Evolutionary conservation across 2,888 invertebrate species (phyloP), one percentile per base, ranked within the genome.

Genomic region (Xylota segnis): DNA sequence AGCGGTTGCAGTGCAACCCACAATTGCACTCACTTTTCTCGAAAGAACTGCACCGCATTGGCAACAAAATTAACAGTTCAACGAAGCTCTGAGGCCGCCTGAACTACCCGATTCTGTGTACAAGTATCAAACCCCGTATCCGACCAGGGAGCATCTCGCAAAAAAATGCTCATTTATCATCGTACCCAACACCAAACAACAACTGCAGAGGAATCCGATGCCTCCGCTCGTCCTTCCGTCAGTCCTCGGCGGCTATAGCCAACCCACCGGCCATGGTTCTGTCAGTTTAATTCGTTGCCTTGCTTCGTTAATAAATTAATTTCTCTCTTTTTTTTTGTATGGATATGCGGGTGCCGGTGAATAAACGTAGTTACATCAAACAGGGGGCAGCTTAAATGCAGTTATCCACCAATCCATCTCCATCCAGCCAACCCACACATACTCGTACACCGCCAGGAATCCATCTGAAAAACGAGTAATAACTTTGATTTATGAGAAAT

Each of bases 231-330:
- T 23, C n/a, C 50, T 23, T n/a, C 16, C 59, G 9, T n/a, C 34
- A 7, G n/a, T n/a, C n/a, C n/a, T n/a, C n/a, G n/a, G n/a, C n/a
- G n/a, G 32, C 52, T 14, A 23, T 23, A 40, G 5, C 23, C 50
- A 18, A 40, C 66, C 71, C 29, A 32, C 63, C n/a, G n/a, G n/a
- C n/a, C n/a, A n/a, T n/a, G 66, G 54, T 9, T 68, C 74, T 75
- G 84, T 84, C 81, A 81, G 70, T 84, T 84, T 84, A 84, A 84
- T 84, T 84, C 81, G 75, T 71, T 84, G 79, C 84, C 65, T 71
- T 75, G 81, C 56, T 84, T 81, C 81, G 84, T 81, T 81, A 84
- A 84, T 84, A 84, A 84, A 84, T 84, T 84, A 84, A 84, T 84
- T 84, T 84, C 65, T 52, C 75, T 82, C 54, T 32, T 75, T 81